Conservation (phyloP, 1,140 invertebrate genomes). For the Bombus confusus region DNA sequence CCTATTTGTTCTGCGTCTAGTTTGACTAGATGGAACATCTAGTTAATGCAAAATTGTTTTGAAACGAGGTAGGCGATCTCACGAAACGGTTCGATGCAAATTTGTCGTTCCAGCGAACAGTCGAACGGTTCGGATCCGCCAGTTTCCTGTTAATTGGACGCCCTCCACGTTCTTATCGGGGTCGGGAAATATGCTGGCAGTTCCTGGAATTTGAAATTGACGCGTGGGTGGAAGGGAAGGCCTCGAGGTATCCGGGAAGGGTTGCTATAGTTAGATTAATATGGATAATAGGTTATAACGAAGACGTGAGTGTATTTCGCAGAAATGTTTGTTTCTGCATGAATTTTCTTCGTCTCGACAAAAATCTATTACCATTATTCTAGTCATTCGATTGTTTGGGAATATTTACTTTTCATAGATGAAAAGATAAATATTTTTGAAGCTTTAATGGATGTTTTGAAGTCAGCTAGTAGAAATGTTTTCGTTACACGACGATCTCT, state of each 20-base stretch:
- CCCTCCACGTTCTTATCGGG: slow-evolving; percentile 25
- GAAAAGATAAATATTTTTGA: background rate
- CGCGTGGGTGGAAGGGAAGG: background rate
- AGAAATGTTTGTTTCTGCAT: slow-evolving; percentile 24
- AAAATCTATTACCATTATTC: too few species aligned
- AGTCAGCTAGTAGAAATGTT: background rate
- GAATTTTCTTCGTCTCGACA: too few species aligned
- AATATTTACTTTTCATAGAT: too few species aligned
- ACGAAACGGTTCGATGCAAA: background rate
- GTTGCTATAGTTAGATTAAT: slow-evolving; percentile 42
- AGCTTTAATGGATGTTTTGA: too few species aligned
- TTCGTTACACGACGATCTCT: background rate
- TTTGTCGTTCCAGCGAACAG: background rate
- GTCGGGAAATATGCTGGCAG: slow-evolving; percentile 24
- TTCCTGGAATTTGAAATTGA: slow-evolving; percentile 51
- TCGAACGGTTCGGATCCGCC: background rate
- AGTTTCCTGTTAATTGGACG: slow-evolving; percentile 34
- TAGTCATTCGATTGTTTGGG: too few species aligned
- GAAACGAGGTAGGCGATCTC: background rate
- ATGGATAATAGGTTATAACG: background rate
- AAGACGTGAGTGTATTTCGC: slow-evolving; percentile 25
- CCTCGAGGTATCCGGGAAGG: slow-evolving; percentile 20
- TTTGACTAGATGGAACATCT: background rate
- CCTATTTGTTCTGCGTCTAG: background rate
- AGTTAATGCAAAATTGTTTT: background rate